Evolutionary conservation across 1,140 invertebrate genomes (phyloP), one percentile per base, ranked within the genome.

Genomic region (Batillaria attramentaria): DNA sequence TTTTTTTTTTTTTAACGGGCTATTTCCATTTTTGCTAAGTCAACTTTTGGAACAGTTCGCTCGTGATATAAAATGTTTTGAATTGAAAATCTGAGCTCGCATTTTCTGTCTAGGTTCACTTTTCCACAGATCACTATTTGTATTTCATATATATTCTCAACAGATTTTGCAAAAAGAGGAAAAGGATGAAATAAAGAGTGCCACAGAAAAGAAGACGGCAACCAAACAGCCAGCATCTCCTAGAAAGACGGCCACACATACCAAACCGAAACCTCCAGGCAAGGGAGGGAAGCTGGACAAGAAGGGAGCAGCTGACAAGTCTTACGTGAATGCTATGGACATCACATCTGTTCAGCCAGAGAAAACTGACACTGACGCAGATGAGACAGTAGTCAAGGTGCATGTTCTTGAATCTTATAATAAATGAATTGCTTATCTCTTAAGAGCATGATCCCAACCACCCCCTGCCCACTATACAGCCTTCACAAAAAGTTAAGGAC

Each of bases 281-380:
- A 78, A 57, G 77, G 66, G 42, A 60, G 66, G 33, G 33, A 72
- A 72, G 31, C 31, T 31, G 41, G 70, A 72, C 18, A 78, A 41
- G 31, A 78, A 72, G 33, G 46, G 18, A 4, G 35, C 33, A 18
- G 42, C 37, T 13, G 37, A 35, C 1, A 78, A 70, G 77, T 57
- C 77, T 35, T 72, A 57, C 60, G 77, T 78, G 8, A 78, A 78
- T 31, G 66, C 66, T 46, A 28, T 78, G 43, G 68, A 78, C 66
- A 78, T 78, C 20, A 39, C 77, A 0, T 78, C 77, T 2, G 46
- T 31, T 33, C 68, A 78, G 46, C 68, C 66, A n/a, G 66, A 78
- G 16, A 43, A 57, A 4, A 10, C 43, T 0, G 37, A 24, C 2
- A 41, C 3, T n/a, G 68, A 43, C 0, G 28, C 68, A 18, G 68